phyloP scores from a whole-genome alignment of 2,113 vertebrate species.

The Corapipo altera region DNA sequence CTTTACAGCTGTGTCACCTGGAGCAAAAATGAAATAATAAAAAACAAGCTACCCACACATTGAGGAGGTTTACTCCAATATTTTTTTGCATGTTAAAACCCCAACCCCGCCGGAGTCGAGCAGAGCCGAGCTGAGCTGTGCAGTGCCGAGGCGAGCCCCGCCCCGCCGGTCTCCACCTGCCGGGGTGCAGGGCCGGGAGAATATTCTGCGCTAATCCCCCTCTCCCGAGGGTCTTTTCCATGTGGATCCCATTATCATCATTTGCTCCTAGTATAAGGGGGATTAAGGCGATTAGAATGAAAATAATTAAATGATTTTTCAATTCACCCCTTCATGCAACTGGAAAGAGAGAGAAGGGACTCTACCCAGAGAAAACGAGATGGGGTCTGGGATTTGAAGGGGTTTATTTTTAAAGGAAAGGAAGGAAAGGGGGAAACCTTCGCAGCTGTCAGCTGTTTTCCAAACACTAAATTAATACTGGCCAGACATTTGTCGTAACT shows the following conservation, averaged over 20 bases:
- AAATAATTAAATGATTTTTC: constrained; percentile 30
- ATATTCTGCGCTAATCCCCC: background rate
- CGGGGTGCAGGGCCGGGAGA: background rate
- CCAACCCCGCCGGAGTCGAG: background rate
- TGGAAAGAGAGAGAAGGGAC: background rate
- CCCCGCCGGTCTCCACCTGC: background rate
- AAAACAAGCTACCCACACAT: fast-evolving
- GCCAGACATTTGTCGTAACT: constrained; percentile 52
- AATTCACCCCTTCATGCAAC: background rate
- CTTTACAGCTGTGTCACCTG: background rate
- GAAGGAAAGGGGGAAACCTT: background rate
- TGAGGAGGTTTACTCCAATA: fast-evolving
- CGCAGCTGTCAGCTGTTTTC: constrained; percentile 67
- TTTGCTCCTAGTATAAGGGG: background rate
- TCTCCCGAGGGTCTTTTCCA: background rate
- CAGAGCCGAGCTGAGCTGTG: too few species aligned
- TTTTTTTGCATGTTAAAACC: background rate
- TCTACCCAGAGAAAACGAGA: background rate
- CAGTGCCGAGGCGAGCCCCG: background rate
- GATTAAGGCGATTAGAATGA: constrained; percentile 38
- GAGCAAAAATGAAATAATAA: background rate
- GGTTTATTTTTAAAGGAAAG: background rate
- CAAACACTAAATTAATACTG: constrained; percentile 69
- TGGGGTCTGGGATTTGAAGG: background rate
- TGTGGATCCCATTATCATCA: constrained; percentile 19